Base-by-base conservation (phyloP, 2,888 invertebrate genomes). In the Byasa hedistus region DNA sequence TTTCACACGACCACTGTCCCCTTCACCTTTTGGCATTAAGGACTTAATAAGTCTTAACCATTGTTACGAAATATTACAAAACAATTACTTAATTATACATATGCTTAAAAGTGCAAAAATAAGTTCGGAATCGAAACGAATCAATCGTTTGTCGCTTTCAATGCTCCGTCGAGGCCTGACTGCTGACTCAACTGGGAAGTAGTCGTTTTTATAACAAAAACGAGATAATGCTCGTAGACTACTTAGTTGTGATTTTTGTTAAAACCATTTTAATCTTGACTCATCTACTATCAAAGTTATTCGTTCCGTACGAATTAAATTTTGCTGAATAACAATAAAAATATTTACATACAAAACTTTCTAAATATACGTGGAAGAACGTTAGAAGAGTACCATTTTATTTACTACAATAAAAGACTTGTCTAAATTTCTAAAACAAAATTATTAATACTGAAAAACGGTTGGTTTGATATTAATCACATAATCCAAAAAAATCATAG, bases 161-260 rank as follows among this genome's bases (percentile, higher is more conserved):
- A 32, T 44, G 21, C 55, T 65, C 32, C 56, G 48, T 56, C 56
- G 61, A 66, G 57, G 27, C 54, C 57, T 61, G 54, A 66, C 57
- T 8, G 12, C 12, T 66, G 66, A 66, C 61, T 66, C 61, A 61
- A 58, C 44, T 62, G 57, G 61, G 54, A 57, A 62, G 61, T 57
- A 23, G 61, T 15, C 32, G 7, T 58, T 52, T 61, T 57, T 54
- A 51, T 57, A 61, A 57, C 5, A 61, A 57, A 27, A 56, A 54
- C 27, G 44, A 39, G 36, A 51, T 51, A 5, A 52, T 21, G 48
- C 7, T 48, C 48, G 19, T 19, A n/a, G 8, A 48, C 5, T n/a
- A 54, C 22, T 54, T 15, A 15, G 17, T 24, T 36, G 5, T 19
- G 23, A 17, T n/a, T n/a, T 59, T 52, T 36, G n/a, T 58, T 23